Conservation (phyloP, 1,140 invertebrate species). For the Araneus ventricosus region DNA sequence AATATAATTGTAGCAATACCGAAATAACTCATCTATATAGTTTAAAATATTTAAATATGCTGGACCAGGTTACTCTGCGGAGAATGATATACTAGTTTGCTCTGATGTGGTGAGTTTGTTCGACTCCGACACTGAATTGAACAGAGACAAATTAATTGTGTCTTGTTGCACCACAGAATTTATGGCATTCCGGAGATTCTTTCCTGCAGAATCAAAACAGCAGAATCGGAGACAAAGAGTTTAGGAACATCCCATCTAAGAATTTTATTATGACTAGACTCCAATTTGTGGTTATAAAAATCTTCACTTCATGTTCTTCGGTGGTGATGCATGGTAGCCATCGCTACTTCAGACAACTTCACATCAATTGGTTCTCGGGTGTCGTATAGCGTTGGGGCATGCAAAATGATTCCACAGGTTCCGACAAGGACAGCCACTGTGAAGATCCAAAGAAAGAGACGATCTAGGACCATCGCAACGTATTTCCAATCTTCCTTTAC, state of each 20-base stretch:
- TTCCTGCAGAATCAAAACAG: not conserved
- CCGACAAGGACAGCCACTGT: conserved; percentile 95
- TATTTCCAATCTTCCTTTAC: conserved; percentile 99
- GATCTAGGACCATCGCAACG: conserved; percentile 98
- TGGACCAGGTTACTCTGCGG: not conserved
- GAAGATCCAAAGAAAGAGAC: conserved; percentile 97
- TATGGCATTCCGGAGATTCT: not conserved
- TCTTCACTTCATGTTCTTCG: conserved; percentile 54
- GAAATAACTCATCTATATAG: not conserved
- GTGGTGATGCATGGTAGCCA: conserved; percentile 75
- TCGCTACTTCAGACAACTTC: conserved; percentile 74
- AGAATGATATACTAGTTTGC: conserved; percentile 2
- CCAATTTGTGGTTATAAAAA: not conserved
- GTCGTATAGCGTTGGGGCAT: conserved; percentile 97
- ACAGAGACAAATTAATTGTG: not conserved
- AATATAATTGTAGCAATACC: not conserved
- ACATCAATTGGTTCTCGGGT: conserved; percentile 90
- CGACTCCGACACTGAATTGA: not conserved
- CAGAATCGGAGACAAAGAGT: conserved; percentile 11
- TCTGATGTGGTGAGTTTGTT: not conserved
- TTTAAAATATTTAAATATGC: not conserved
- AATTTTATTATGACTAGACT: not conserved
- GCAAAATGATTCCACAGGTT: conserved; percentile 94
- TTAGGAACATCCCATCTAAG: conserved; percentile 58
- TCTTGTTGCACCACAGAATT: not conserved